Evolutionary conservation across 2,113 vertebrate genomes (phyloP), one percentile per base, ranked within the genome.

Genomic region (Platycercus adscitus): DNA sequence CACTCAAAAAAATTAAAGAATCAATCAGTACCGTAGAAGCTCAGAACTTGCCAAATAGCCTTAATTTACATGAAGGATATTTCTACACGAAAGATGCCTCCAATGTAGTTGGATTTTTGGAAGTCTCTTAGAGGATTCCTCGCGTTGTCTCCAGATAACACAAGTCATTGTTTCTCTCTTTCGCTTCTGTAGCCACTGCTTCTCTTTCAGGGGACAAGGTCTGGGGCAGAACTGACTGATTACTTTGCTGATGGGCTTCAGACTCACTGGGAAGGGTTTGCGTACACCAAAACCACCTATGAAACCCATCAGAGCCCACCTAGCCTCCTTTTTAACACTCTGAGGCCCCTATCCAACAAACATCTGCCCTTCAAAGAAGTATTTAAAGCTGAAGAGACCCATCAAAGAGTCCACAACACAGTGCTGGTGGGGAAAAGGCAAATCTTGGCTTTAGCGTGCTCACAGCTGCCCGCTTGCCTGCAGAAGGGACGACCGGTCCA

Each of bases 61-160:
- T 79, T 81, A 17, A 71, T 64, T 92, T 86, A 63, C 65, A 65
- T 82, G 33, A 44, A 53, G 91, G 83, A 58, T 49, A 52, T 56
- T 93, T 79, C 35, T 61, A 12, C 2, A 3, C 53, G 53, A 81
- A 88, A 86, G 25, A 33, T 64, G 47, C 26, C 23, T 91, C 37
- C 14, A 21, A 44, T 81, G 81, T 64, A 86, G 89, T 63, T 81
- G 72, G 86, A 68, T 84, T 87, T 94, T 79, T 35, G 29, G 37
- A 65, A 61, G 19, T 18, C 16, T 66, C 43, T 77, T 37, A 41
- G 39, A 71, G 35, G 24, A 4, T 81, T 76, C 39, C 9, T 94
- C 28, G n/a, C 5, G 0, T 49, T 41, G 21, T 44, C 35, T 78
- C 43, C 0, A 2, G 24, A 25, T 60, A 78, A 31, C 19, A 46